phyloP scores from a whole-genome alignment of 2,888 invertebrate species.

The Eupithecia subfuscata region DNA sequence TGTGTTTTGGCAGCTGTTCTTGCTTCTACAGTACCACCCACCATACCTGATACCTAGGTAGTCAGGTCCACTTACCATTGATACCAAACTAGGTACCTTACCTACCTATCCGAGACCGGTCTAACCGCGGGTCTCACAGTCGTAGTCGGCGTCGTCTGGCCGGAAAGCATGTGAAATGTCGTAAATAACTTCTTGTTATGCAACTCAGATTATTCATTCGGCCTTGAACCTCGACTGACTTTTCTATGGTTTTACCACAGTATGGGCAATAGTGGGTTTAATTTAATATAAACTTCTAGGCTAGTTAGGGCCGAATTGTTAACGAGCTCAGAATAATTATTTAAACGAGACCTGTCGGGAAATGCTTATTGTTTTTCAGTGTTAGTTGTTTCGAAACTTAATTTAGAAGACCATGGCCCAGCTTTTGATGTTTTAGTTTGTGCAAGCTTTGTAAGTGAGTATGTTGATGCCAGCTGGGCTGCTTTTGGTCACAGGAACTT shows the following conservation, averaged over 20 bases:
- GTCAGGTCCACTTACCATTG: constrained; percentile 1
- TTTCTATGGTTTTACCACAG: constrained; percentile 6
- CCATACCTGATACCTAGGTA: not conserved
- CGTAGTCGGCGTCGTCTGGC: constrained; percentile 22
- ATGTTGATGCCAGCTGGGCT: no score
- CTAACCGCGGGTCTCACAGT: no score
- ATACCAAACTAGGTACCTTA: constrained; percentile 15
- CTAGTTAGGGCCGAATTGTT: not conserved
- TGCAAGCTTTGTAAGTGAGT: not conserved
- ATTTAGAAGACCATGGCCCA: no score
- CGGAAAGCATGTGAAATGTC: constrained; percentile 49
- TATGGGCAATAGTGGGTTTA: not conserved
- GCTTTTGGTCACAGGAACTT: not conserved
- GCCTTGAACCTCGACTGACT: constrained; percentile 48
- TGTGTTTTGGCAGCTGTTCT: not conserved
- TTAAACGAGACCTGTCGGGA: not conserved
- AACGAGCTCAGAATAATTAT: not conserved
- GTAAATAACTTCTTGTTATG: constrained; percentile 52
- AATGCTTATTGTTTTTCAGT: no score
- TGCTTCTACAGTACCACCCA: not conserved
- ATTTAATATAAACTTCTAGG: not conserved
- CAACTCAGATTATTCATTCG: constrained; percentile 52
- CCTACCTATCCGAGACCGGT: constrained; percentile 44
- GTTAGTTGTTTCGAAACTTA: no score
- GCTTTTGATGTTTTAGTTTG: not conserved